A percentile compares a stretch with the other conserved stretches of the same genome.
phyloP scores from a whole-genome alignment of 2,797 vertebrate genomes.

The Tenualosa ilisha region DNA sequence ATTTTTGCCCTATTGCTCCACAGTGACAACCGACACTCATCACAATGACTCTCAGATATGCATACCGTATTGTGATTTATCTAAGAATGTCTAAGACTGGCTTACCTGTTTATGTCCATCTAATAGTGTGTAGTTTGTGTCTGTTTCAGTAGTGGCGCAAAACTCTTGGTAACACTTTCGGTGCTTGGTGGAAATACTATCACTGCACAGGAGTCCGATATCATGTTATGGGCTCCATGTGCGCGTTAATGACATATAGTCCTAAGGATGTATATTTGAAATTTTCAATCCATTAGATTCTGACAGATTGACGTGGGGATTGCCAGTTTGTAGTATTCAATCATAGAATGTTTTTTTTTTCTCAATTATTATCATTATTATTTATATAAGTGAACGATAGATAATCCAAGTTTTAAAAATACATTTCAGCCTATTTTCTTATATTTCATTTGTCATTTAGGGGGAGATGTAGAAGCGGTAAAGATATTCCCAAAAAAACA shows the following conservation, averaged over 20 bases:
- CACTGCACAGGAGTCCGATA: not conserved
- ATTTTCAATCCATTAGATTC: not conserved
- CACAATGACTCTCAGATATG: not conserved
- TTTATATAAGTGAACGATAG: not conserved
- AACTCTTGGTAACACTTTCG: not conserved
- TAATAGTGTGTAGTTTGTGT: not conserved
- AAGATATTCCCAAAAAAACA: conserved; percentile 34
- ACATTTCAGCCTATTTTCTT: not conserved
- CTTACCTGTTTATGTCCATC: not conserved
- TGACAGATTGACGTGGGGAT: not conserved
- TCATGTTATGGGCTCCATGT: not conserved
- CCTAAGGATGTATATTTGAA: not conserved
- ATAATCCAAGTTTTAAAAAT: not conserved
- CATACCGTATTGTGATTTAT: not conserved
- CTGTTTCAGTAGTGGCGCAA: not conserved
- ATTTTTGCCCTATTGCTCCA: not conserved
- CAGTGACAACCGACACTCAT: not conserved
- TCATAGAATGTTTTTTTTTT: not conserved
- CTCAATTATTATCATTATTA: not conserved
- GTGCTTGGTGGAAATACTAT: not conserved
- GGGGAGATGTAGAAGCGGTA: not conserved
- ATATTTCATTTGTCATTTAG: not conserved
- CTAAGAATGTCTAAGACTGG: not conserved
- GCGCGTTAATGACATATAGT: not conserved
- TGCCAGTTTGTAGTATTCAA: not conserved